phyloP scores from a whole-genome alignment of 2,888 invertebrate species.

The Ormyrus rosae region DNA sequence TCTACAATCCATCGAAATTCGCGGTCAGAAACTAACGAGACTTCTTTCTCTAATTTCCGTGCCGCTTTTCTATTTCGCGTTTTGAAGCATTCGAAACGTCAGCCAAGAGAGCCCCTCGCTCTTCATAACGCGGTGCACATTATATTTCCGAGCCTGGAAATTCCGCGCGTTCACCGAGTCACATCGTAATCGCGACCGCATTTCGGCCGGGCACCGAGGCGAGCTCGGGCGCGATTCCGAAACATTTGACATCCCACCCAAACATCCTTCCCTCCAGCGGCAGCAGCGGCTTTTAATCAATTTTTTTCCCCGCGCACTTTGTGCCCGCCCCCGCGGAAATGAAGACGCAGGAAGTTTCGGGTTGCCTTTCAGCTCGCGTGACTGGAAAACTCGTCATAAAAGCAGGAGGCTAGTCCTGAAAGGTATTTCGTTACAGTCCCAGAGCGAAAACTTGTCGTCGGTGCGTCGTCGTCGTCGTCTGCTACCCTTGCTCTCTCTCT shows the following conservation, averaged over 20 bases:
- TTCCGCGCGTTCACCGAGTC: constrained; percentile 9
- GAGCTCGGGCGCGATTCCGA: not conserved
- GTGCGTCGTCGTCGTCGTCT: too few species aligned
- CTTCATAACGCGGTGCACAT: not conserved
- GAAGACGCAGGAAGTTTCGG: not conserved
- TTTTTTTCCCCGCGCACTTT: not conserved
- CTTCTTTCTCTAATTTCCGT: not conserved
- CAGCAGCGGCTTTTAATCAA: not conserved
- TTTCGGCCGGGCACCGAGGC: too few species aligned
- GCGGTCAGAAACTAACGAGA: too few species aligned
- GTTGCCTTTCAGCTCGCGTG: not conserved
- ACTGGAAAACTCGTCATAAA: constrained; percentile 7
- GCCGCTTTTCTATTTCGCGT: not conserved
- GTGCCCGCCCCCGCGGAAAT: not conserved
- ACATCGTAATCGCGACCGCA: not conserved
- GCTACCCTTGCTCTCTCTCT: not conserved
- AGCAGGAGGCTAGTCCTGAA: not conserved
- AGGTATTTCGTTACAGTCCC: constrained; percentile 1
- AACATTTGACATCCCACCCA: not conserved
- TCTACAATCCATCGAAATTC: too few species aligned
- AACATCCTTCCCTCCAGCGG: too few species aligned
- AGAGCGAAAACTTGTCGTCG: too few species aligned
- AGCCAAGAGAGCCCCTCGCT: not conserved
- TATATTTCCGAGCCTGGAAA: not conserved
- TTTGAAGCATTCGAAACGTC: not conserved